Evolutionary conservation across 2,888 invertebrate genomes (phyloP), one percentile per base, ranked within the genome.

Genomic region (Macrophya annulata): DNA sequence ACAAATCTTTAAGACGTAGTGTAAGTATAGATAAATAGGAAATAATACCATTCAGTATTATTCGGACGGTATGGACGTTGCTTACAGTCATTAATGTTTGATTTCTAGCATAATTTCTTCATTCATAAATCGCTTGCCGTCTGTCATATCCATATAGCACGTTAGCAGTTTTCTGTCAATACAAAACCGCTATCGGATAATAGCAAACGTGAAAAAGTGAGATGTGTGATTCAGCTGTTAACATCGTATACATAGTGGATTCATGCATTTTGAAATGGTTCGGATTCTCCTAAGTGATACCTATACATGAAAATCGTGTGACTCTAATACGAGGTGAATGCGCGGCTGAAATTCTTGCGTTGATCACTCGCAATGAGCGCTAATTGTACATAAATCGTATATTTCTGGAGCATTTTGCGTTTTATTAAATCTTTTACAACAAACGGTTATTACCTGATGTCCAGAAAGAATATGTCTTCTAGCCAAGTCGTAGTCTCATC

Each of bases 1-100:
- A 40, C 25, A 72, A 72, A 74, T 74, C 74, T 74, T 21, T 10
- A 72, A 72, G 71, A 72, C 31, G n/a, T 72, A 72, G 43, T 43
- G 43, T 72, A 37, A 72, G 37, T 62, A 25, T 25, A 62, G 25
- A 12, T n/a, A 55, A 55, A 55, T 17, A 55, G n/a, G n/a, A 55
- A 3, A 25, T 4, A 25, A 40, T 43, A 40, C 31, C 43, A 72
- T 31, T 72, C 21, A 17, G 9, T 43, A n/a, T 72, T n/a, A 5
- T 17, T 37, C 40, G 71, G 40, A 9, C 9, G n/a, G 10, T 25
- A 2, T 21, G 25, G 10, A 62, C 21, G 10, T 25, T 62, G 62
- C 25, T 62, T 25, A 62, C 12, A 62, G 25, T 62, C 62, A 25
- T 25, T 9, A 10, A 21, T 25, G 25, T 25, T n/a, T 62, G 62